These are phyloP conservation scores for Ceratina calcarata DNA, from an alignment of 1,140 invertebrate species.

Conservation along the genomic window DNA sequence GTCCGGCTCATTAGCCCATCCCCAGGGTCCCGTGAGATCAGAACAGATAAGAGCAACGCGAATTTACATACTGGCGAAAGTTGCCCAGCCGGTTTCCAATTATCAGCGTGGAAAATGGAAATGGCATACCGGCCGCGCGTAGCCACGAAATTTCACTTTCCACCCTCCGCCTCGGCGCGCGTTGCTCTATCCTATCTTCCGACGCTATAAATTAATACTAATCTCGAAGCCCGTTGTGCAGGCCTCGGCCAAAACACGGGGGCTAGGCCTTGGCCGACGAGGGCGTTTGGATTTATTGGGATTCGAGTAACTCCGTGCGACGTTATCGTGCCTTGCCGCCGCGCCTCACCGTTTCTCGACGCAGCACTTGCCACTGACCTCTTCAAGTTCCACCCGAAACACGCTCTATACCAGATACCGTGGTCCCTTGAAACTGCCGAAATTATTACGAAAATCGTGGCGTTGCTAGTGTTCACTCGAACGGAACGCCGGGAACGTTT, in stretches of 20 bases:
- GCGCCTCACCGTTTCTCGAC: slow-evolving; percentile 22
- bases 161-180: slow-evolving; percentile 43
- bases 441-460: slow-evolving; percentile 16
- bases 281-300: slow-evolving; percentile 64
- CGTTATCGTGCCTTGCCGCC: slow-evolving; percentile 53
- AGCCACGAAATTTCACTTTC: slow-evolving; percentile 65
- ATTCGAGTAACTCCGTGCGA: slow-evolving; percentile 66
- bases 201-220: slow-evolving; percentile 70
- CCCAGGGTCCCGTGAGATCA: slow-evolving; percentile 6
- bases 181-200: slow-evolving; percentile 61
- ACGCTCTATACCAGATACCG: background rate
- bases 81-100: slow-evolving; percentile 59
- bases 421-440: slow-evolving; percentile 1
- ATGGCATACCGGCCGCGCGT: slow-evolving; percentile 44
- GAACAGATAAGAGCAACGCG: slow-evolving; percentile 12
- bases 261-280: slow-evolving; percentile 30
- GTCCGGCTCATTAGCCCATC: slow-evolving; percentile 20
- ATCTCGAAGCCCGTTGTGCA: slow-evolving; percentile 60
- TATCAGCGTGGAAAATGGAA: slow-evolving; percentile 65
- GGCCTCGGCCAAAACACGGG: slow-evolving; percentile 46
- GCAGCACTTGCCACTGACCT: slow-evolving; percentile 44
- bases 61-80: slow-evolving; percentile 53
- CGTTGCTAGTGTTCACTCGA: background rate
- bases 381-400: slow-evolving; percentile 43
- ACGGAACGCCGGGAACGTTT: background rate